Conservation (phyloP, 2,888 invertebrate genomes). For the Apoderus coryli region DNA sequence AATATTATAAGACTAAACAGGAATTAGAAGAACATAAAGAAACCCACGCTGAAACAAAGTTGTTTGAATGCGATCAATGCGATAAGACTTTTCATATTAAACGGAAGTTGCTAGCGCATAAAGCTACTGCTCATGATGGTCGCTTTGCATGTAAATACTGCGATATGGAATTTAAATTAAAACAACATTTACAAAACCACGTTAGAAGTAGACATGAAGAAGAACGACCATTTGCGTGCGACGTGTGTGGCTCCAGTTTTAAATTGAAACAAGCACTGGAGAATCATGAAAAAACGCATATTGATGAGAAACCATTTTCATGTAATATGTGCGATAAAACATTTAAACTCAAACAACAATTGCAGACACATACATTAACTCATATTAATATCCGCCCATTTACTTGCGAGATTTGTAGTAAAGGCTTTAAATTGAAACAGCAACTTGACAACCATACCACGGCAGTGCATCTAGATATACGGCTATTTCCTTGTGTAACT, state of each 20-base stretch:
- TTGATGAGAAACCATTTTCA: constrained; percentile 15
- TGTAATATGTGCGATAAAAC: not conserved
- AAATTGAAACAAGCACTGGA: constrained; percentile 20
- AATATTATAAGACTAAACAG: not conserved
- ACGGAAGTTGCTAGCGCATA: not conserved
- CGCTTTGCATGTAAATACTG: not conserved
- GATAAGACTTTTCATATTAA: not conserved
- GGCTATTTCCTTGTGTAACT: constrained; percentile 16
- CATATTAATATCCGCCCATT: constrained; percentile 12
- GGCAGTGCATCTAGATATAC: constrained; percentile 17
- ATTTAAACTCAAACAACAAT: constrained; percentile 1
- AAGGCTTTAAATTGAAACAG: constrained; percentile 19
- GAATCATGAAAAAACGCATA: constrained; percentile 19
- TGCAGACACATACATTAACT: not conserved
- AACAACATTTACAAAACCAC: constrained; percentile 1
- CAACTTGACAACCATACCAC: constrained; percentile 18
- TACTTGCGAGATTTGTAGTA: constrained; percentile 17
- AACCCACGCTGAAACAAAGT: not conserved
- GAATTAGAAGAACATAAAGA: not conserved
- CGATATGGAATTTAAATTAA: constrained; percentile 1
- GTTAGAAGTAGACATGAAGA: constrained; percentile 15
- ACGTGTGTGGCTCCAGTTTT: constrained; percentile 17
- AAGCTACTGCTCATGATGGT: not conserved
- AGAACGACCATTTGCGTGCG: constrained; percentile 18
- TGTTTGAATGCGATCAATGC: constrained; percentile 1